phyloP scores from a whole-genome alignment of 2,113 vertebrate species.

The Sminthopsis crassicaudata region DNA sequence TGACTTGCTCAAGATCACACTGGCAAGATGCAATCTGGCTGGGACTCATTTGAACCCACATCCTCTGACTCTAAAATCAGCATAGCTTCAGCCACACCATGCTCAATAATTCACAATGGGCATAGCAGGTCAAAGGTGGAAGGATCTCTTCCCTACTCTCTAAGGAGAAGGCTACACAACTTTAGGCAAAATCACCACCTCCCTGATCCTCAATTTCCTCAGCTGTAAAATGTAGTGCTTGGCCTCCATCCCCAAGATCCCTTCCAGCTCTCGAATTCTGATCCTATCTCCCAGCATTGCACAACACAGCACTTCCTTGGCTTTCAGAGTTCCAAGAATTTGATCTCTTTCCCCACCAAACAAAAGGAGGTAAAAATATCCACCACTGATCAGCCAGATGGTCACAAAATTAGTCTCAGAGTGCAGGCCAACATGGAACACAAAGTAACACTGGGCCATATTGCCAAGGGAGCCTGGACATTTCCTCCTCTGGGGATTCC shows the following conservation, averaged over 20 bases:
- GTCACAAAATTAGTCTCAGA: constrained; percentile 32
- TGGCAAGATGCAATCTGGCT: background rate
- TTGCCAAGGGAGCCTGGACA: constrained; percentile 14
- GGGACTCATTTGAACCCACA: background rate
- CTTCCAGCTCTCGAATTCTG: background rate
- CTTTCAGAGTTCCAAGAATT: constrained; percentile 32
- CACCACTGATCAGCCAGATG: constrained; percentile 34
- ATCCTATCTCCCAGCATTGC: background rate
- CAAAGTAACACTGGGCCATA: constrained; percentile 44
- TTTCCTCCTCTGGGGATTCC: constrained; percentile 48
- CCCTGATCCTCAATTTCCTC: background rate
- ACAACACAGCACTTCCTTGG: constrained; percentile 22
- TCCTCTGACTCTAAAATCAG: background rate
- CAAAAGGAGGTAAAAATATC: constrained; percentile 18
- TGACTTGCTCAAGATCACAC: background rate
- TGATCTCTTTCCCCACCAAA: constrained; percentile 32
- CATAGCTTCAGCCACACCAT: background rate
- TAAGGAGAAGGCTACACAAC: background rate
- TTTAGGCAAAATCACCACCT: background rate
- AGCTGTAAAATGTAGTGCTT: background rate
- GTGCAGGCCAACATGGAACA: constrained; percentile 41
- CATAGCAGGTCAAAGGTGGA: background rate
- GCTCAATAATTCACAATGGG: background rate
- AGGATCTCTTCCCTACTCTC: background rate
- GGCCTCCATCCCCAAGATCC: background rate